A percentile compares a stretch with the other conserved stretches of the same genome.
These are phyloP conservation scores for Octodon degus DNA, from an alignment of 2,113 vertebrate species.

Conservation along the genomic window DNA sequence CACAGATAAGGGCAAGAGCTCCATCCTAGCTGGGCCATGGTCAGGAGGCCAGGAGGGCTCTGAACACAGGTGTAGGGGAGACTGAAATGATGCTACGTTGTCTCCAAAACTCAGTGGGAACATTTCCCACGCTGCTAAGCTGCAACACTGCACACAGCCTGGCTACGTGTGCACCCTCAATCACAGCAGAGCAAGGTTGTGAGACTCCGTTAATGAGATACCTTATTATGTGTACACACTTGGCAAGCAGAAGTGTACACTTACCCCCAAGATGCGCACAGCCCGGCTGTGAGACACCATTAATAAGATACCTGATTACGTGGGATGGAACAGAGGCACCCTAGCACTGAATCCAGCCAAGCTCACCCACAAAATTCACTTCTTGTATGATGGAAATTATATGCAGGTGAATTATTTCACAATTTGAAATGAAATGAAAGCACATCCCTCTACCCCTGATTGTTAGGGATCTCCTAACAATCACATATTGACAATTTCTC, in stretches of 20 bases:
- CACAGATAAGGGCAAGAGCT: not conserved
- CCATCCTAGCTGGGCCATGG: not conserved
- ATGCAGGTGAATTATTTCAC: not conserved
- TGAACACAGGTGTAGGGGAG: no score
- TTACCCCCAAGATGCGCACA: no score
- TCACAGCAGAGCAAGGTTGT: rapidly evolving
- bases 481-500: not conserved
- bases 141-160: not conserved
- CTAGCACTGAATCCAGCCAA: not conserved
- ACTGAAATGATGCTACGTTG: not conserved
- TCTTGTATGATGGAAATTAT: not conserved
- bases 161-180: not conserved
- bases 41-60: not conserved
- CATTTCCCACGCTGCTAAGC: not conserved
- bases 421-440: not conserved
- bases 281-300: no score
- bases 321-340: not conserved
- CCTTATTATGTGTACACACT: rapidly evolving
- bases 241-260: no score
- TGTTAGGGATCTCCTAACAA: not conserved
- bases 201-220: not conserved
- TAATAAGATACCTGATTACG: not conserved
- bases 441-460: not conserved
- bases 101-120: not conserved
- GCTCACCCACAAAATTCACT: not conserved